Evolutionary conservation across 2,113 vertebrate species (phyloP), one percentile per base, ranked within the genome.

Genomic region (Charina bottae): DNA sequence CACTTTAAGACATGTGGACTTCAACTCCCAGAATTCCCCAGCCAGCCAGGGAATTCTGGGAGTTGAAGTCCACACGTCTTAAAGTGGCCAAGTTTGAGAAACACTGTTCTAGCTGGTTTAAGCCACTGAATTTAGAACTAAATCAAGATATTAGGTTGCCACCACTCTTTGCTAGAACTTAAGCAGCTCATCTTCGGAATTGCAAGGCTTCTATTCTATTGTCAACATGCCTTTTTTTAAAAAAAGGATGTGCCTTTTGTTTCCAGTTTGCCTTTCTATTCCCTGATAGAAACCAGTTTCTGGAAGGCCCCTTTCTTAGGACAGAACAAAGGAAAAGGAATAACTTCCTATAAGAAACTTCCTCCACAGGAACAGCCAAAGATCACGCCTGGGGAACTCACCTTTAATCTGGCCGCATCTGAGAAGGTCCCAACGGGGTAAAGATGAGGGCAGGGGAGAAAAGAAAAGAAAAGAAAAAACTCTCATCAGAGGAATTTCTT

Each of bases 391-490:
- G 2, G 8, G 7, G 4, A 1, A 88, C 96, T 94, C 94, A 97
- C 97, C 97, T 96, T 96, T 62, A 96, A 92, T 90, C 88, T 89
- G 87, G 94, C 88, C 58, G 93, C 91, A 3, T 86, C 96, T 90
- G 92, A n/a, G 72, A 90, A 55, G 0, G 21, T n/a, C 56, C 68
- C 49, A 42, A 37, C 46, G 49, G 72, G 17, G 59, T 46, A 11
- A 19, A 84, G 26, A 12, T 0, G 1, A n/a, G 12, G 11, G 19
- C 37, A 55, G 6, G 4, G 12, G 89, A 24, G 64, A 42, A 26
- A n/a, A 54, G 24, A 13, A 17, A 13, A 60, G 24, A 49, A 37
- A 7, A 46, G 3, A 3, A 58, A 62, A 78, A 72, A 7, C 17
- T 4, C 10, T 10, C 3, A 37, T 87, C 23, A 90, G 53, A 59